These are phyloP conservation scores for Diadema setosum DNA, from an alignment of 35 echinoderm and acorn worm genomes.

Conservation along the genomic window DNA sequence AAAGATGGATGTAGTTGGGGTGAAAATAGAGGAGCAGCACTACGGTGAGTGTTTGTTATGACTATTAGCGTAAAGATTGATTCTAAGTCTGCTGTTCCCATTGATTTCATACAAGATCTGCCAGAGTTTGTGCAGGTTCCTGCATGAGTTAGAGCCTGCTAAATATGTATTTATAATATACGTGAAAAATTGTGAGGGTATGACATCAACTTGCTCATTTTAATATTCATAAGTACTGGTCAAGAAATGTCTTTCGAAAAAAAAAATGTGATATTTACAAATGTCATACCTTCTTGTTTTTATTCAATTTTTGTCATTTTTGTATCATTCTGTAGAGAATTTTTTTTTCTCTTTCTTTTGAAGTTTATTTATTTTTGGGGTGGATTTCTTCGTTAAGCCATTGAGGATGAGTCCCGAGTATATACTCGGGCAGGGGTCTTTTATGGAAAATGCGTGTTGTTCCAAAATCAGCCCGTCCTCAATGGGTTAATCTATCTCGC, in stretches of 20 bases:
- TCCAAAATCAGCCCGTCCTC: neutral
- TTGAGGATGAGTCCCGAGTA: neutral
- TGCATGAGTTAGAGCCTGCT: neutral
- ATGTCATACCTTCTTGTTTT: too few species aligned
- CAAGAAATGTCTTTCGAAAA: too few species aligned
- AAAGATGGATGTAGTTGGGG: neutral
- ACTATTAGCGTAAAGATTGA: too few species aligned
- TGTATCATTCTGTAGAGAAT: too few species aligned
- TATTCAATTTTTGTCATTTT: too few species aligned
- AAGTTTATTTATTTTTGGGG: neutral
- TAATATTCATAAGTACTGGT: neutral
- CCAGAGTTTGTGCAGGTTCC: neutral
- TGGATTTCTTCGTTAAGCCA: neutral
- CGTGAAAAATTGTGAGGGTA: neutral
- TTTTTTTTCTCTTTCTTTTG: neutral
- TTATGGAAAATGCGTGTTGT: neutral
- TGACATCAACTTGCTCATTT: neutral
- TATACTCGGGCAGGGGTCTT: neutral
- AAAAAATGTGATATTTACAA: too few species aligned
- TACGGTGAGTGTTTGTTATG: neutral
- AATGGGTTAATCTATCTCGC: neutral
- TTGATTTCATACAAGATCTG: too few species aligned
- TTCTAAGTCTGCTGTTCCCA: too few species aligned
- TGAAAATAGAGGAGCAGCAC: neutral
- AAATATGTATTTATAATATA: neutral